Conservation (phyloP, 2,113 vertebrate species). For the Podocnemis expansa region DNA sequence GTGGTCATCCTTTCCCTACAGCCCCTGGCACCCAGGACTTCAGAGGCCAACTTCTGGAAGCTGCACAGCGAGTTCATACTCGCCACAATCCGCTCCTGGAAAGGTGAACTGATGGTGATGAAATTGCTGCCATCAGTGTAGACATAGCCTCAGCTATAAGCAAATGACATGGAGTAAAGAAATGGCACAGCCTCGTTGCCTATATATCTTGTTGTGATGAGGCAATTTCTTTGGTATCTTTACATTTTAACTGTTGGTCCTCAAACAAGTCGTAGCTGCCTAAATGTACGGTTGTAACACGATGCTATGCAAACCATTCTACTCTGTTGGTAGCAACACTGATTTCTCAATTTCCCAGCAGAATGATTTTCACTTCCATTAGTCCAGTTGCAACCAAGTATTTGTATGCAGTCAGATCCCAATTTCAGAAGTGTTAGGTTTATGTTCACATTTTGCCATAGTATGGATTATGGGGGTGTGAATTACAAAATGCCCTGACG, state of each 20-base stretch:
- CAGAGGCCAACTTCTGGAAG: no score
- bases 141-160: constrained; percentile 37
- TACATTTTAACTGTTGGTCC: neutral
- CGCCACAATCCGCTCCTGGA: no score
- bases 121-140: no score
- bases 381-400: neutral
- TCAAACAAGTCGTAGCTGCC: neutral
- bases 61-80: no score
- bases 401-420: neutral
- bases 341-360: neutral
- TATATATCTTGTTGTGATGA: neutral
- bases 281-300: neutral
- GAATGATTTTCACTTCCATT: rapidly evolving
- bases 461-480: neutral
- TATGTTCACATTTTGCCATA: neutral
- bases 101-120: no score
- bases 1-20: no score
- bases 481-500: neutral
- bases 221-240: neutral
- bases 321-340: neutral
- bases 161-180: constrained; percentile 27
- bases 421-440: neutral
- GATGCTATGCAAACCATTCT: constrained; percentile 10
- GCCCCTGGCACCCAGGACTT: no score
- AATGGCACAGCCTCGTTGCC: constrained; percentile 42